phyloP scores from a whole-genome alignment of 2,113 vertebrate species.

The Corydoras sp. region DNA sequence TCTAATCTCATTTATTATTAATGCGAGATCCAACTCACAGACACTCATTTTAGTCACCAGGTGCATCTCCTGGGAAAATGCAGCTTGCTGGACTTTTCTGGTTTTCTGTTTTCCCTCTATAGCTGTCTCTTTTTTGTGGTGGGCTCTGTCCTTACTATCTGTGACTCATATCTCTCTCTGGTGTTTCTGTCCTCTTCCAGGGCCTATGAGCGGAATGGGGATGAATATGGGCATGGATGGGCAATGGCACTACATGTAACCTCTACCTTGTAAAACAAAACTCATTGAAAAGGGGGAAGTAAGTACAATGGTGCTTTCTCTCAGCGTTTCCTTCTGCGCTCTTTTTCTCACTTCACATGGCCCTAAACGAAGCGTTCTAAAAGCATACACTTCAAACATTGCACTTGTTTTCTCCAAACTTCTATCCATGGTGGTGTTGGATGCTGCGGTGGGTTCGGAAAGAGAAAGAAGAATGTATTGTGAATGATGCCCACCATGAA shows the following conservation, averaged over 20 bases:
- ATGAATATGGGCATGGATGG: conserved; percentile 99
- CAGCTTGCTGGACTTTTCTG: background rate
- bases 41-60: conserved; percentile 1
- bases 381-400: conserved; percentile 28
- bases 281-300: conserved; percentile 97
- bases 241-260: conserved; percentile 99
- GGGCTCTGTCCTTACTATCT: conserved; percentile 10
- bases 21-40: conserved; percentile 33
- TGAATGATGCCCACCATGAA: conserved; percentile 31
- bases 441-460: conserved; percentile 41
- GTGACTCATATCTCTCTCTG: conserved; percentile 55
- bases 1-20: conserved; percentile 54
- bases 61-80: conserved; percentile 9
- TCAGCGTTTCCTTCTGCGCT: conserved; percentile 43
- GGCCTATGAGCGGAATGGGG: conserved; percentile 99
- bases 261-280: conserved; percentile 90
- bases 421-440: conserved; percentile 38
- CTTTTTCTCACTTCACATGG: conserved; percentile 31
- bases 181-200: conserved; percentile 88
- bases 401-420: conserved; percentile 23
- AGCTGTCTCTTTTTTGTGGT: conserved; percentile 10
- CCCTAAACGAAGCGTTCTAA: conserved; percentile 31
- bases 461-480: conserved; percentile 49
- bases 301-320: conserved; percentile 78
- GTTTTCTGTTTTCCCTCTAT: conserved; percentile 11